Evolutionary conservation across 2,797 vertebrate genomes (phyloP), one percentile per base, ranked within the genome.

Genomic region (Anguilla anguilla): DNA sequence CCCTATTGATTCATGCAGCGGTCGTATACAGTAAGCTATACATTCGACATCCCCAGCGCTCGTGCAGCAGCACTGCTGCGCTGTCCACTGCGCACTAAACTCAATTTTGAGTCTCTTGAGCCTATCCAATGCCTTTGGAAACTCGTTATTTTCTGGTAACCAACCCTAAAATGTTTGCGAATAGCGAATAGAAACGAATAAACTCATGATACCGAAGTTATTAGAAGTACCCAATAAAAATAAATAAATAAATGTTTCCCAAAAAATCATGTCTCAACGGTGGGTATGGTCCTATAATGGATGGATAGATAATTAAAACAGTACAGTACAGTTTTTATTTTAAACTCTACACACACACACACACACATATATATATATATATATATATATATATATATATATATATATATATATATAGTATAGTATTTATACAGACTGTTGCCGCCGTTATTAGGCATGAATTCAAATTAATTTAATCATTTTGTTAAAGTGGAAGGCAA

Each of bases 11-110:
- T 51, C 79, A n/a, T 51, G 43, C 79, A 49, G 43, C 43, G 49
- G 79, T 51, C 46, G 46, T 82, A 51, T 82, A n/a, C 46, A 49
- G 79, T 25, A 82, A 7, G 39, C 31, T n/a, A 82, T 46, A 49
- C 79, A 25, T 35, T 46, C 43, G 35, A 81, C 39, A 10, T 43
- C 6, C 39, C 39, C 39, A 81, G 13, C 19, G 7, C 9, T 22
- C 19, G 17, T 74, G 6, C 77, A 81, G 77, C 77, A 19, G 39
- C 77, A 81, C 77, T 46, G 77, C 77, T 81, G 77, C n/a, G 79
- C 1, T 82, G 79, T 51, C 43, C 79, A 82, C 46, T 82, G 46
- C 46, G 79, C 46, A 82, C 10, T 82, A n/a, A 51, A 51, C 43
- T 49, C 79, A 22, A 82, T 82, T 81, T 13, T 7, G 43, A 82